These are phyloP conservation scores for Agapostemon virescens DNA, from an alignment of 2,888 invertebrate genomes.

Conservation along the genomic window DNA sequence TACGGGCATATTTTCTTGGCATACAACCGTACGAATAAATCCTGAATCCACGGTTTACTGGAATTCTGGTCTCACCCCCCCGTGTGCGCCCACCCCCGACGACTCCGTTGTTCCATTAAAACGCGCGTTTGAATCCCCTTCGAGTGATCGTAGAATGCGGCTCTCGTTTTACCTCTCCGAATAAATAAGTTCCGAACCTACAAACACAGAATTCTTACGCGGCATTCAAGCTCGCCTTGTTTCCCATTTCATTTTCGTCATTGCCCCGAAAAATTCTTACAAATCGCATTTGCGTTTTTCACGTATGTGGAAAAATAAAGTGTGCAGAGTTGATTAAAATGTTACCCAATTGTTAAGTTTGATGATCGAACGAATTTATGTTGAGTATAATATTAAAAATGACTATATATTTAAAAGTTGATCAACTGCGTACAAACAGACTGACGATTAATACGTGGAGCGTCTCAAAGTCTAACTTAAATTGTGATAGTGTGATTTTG, in stretches of 20 bases:
- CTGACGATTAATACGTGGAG: too few relatives aligned
- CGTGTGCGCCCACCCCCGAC: not conserved
- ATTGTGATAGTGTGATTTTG: too few relatives aligned
- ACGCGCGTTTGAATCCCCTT: constrained; percentile 8
- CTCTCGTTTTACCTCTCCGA: not conserved
- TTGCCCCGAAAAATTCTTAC: not conserved
- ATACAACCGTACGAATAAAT: constrained; percentile 52
- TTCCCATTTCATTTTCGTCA: not conserved
- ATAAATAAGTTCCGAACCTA: constrained; percentile 18
- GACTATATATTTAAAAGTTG: too few relatives aligned
- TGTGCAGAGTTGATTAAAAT: too few relatives aligned
- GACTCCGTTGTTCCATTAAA: constrained; percentile 2
- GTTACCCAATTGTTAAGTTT: too few relatives aligned
- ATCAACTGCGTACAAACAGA: too few relatives aligned
- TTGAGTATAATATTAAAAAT: too few relatives aligned
- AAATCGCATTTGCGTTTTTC: too few relatives aligned
- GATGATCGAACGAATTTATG: too few relatives aligned
- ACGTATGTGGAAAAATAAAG: too few relatives aligned
- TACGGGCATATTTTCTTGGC: constrained; percentile 49
- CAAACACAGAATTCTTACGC: not conserved
- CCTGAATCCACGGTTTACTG: constrained; percentile 29
- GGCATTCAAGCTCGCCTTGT: not conserved
- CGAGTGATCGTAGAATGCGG: not conserved
- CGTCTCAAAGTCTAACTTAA: too few relatives aligned
- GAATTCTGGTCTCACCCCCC: constrained; percentile 26